phyloP scores from a whole-genome alignment of 2,797 vertebrate species.

The Halcyon smyrnensis region DNA sequence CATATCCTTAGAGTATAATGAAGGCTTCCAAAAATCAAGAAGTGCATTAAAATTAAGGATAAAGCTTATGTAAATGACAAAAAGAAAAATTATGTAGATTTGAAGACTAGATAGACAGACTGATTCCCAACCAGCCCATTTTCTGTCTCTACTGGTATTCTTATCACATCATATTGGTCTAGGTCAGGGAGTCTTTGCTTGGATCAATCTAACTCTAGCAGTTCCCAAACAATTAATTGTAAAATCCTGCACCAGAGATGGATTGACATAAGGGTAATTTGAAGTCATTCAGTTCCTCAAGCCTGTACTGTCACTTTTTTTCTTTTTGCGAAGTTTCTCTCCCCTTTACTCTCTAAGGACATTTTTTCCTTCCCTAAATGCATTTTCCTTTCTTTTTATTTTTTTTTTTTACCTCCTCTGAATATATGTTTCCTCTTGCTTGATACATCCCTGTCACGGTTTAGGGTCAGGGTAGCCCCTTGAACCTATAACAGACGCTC shows the following conservation, averaged over 20 bases:
- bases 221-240: conserved; percentile 35
- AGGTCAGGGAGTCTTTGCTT: conserved; percentile 16
- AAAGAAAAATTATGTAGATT: conserved; percentile 22
- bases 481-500: no score
- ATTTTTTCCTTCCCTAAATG: not conserved
- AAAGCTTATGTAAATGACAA: conserved; percentile 34
- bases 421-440: not conserved
- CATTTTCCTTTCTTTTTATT: not conserved
- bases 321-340: not conserved
- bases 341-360: not conserved
- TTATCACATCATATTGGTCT: not conserved
- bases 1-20: conserved; percentile 27
- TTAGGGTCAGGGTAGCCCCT: no score
- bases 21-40: conserved; percentile 49
- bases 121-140: not conserved
- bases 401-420: not conserved
- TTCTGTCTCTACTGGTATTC: conserved; percentile 17
- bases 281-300: not conserved
- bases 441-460: not conserved
- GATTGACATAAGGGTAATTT: not conserved
- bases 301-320: not conserved
- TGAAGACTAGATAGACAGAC: not conserved
- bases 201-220: not conserved
- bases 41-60: conserved; percentile 29
- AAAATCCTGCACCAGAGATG: not conserved